Conservation (phyloP, 2,797 vertebrate species). For the Distichodus sexfasciatus region DNA sequence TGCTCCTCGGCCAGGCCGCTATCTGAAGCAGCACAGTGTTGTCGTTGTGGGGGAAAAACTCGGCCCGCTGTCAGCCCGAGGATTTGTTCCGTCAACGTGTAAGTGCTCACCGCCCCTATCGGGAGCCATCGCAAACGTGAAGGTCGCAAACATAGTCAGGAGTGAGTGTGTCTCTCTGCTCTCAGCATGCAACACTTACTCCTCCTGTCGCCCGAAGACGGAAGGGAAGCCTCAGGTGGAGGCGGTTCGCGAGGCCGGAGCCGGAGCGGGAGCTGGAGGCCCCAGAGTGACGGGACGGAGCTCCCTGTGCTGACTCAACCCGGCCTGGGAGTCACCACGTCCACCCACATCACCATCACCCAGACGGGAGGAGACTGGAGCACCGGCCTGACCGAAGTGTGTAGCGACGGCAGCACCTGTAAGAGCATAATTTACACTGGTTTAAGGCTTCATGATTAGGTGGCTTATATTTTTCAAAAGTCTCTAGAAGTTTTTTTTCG, state of each 20-base stretch:
- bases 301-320: constrained; percentile 73
- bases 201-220: background rate
- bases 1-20: constrained; percentile 28
- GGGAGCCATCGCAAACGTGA: background rate
- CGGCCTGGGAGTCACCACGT: constrained; percentile 66
- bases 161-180: background rate
- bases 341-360: constrained; percentile 73
- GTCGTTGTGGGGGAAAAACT: constrained; percentile 19
- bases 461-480: background rate
- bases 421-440: too few species aligned
- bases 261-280: constrained; percentile 47
- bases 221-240: background rate
- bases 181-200: constrained; percentile 12
- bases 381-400: constrained; percentile 76
- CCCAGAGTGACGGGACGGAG: constrained; percentile 32
- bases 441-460: too few species aligned
- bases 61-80: constrained; percentile 3
- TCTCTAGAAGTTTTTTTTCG: too few species aligned
- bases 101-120: constrained; percentile 21
- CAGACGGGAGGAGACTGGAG: constrained; percentile 80
- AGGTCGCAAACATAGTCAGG: constrained; percentile 3
- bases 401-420: constrained; percentile 76
- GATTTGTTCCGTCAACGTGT: constrained; percentile 19
- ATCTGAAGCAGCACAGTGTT: constrained; percentile 41
- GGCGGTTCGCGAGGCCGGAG: constrained; percentile 28